phyloP scores from a whole-genome alignment of 2,797 vertebrate species.

The Hirundo rustica region DNA sequence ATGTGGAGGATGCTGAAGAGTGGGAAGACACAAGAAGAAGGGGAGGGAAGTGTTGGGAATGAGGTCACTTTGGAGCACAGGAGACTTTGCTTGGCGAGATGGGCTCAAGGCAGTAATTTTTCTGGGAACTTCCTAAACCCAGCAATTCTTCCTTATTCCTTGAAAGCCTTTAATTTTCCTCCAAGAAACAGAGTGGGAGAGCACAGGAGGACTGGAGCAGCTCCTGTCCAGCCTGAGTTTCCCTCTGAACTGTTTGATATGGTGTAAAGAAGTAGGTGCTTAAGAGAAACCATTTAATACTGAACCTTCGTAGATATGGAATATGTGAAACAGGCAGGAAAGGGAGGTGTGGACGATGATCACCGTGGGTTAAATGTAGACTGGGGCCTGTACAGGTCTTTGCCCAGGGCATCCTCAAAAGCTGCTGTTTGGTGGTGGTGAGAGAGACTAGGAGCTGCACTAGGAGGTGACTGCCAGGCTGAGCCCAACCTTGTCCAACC shows the following conservation, averaged over 20 bases:
- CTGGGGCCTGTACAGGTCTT: background rate
- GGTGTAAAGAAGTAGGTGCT: background rate
- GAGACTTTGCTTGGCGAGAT: background rate
- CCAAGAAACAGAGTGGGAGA: background rate
- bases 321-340: too few species aligned
- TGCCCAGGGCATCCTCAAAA: background rate
- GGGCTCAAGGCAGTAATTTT: background rate
- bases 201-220: background rate
- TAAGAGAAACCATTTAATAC: background rate
- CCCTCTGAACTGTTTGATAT: background rate
- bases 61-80: background rate
- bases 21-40: background rate
- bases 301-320: background rate
- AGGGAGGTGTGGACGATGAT: background rate
- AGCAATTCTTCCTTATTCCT: background rate
- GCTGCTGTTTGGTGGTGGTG: background rate
- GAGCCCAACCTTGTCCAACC: background rate
- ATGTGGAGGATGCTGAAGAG: background rate
- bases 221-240: background rate
- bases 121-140: background rate
- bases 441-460: background rate
- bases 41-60: background rate
- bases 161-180: background rate
- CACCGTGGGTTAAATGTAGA: background rate
- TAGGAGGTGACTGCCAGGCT: background rate